Evolutionary conservation across 2,797 vertebrate genomes (phyloP), one percentile per base, ranked within the genome.

Genomic region (Graptemys geographica): DNA sequence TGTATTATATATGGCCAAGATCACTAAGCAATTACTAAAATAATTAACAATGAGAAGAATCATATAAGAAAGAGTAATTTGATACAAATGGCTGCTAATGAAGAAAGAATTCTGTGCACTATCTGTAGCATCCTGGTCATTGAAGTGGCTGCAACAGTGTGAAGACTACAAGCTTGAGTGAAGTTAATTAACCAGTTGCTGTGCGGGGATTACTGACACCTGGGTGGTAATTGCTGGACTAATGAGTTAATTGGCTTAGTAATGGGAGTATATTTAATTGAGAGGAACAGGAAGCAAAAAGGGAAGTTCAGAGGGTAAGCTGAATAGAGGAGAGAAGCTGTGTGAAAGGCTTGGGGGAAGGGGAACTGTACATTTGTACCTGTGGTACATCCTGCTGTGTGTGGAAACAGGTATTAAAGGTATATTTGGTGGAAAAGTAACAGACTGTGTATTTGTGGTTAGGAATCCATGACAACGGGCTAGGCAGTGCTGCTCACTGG

Each of bases 21-120:
- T 65, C 37, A 89, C 28, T 94, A 79, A 94, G 89, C 79, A 95
- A 79, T 79, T 94, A 89, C 44, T 93, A 84, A 72, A 93, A 92
- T 25, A 95, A 86, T 80, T 90, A 56, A 87, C 80, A 83, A 88
- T 10, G 28, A 83, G 47, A 86, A 88, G 11, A 84, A 65, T 84
- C 89, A 87, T 69, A 37, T 69, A 80, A 79, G 95, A 93, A n/a
- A 65, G 16, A 65, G 33, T 44, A 44, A n/a, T n/a, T 41, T 62
- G 41, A 92, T 87, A 83, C 27, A 93, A 96, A 90, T 74, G 27
- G 49, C 44, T 96, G 62, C 41, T 90, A 88, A 92, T 78, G 94
- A 93, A 72, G 15, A 72, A 33, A 78, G 51, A 47, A 62, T 31
- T 62, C 57, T 62, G 28, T 62, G 57, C 57, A 33, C 28, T 28